Conservation (phyloP, 2,888 invertebrate species). For the Amphipyra berbera region DNA sequence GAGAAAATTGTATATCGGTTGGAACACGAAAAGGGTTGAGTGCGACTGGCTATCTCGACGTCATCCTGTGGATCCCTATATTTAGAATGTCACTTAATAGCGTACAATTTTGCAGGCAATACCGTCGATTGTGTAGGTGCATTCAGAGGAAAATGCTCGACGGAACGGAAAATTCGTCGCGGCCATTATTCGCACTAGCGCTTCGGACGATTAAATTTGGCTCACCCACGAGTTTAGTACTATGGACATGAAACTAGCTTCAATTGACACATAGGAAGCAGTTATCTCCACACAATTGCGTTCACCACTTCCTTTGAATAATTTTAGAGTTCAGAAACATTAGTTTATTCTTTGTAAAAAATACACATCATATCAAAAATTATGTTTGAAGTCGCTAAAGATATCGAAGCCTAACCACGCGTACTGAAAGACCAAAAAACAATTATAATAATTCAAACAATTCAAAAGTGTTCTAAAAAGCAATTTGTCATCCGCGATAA, state of each 20-base stretch:
- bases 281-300: conserved; percentile 40
- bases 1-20: conserved; percentile 56
- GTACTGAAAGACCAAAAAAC: conserved; percentile 25
- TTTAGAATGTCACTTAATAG: conserved; percentile 88
- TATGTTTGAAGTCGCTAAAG: too few species aligned
- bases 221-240: conserved; percentile 73
- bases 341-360: too few species aligned
- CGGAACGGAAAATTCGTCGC: conserved; percentile 88
- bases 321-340: conserved; percentile 13
- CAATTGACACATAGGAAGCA: conserved; percentile 54
- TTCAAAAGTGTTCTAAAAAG: conserved; percentile 64
- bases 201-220: conserved; percentile 86
- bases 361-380: too few species aligned
- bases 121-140: conserved; percentile 85
- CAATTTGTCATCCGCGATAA: conserved; percentile 77
- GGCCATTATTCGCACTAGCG: conserved; percentile 86
- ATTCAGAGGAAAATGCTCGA: conserved; percentile 88
- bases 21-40: conserved; percentile 75
- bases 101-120: conserved; percentile 86
- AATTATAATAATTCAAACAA: conserved; percentile 48
- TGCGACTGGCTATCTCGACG: conserved; percentile 75
- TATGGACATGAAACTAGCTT: conserved; percentile 64
- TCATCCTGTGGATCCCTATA: conserved; percentile 82
- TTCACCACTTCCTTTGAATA: conserved; percentile 45
- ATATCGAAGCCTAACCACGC: too few species aligned